Conservation (phyloP, 2,113 vertebrate genomes). For the Chloebia gouldiae region DNA sequence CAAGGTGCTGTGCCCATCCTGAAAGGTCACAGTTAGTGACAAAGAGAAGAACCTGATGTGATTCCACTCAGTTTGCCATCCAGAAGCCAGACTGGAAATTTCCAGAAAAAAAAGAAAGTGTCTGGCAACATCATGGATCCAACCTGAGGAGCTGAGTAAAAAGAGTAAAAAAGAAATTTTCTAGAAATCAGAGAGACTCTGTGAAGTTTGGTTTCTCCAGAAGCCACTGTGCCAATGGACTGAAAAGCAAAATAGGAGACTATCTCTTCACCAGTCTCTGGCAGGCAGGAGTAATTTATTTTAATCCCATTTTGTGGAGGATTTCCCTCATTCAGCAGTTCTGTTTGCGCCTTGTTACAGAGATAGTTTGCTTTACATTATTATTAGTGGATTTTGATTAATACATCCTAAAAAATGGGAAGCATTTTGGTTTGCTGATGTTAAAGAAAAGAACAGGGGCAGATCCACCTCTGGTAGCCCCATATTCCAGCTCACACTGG, state of each 20-base stretch:
- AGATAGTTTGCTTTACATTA: neutral
- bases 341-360: neutral
- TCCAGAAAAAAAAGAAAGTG: neutral
- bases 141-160: neutral
- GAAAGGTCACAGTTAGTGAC: neutral
- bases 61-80: neutral
- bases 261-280: neutral
- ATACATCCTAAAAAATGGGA: neutral
- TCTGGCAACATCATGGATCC: neutral
- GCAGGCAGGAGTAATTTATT: neutral
- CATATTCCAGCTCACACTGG: neutral
- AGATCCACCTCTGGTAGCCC: neutral
- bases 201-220: neutral
- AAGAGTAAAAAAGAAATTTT: neutral
- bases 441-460: neutral
- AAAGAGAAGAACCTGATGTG: neutral
- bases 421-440: neutral
- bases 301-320: neutral
- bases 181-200: neutral
- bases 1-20: neutral
- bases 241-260: neutral
- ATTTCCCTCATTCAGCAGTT: constrained; percentile 2
- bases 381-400: neutral
- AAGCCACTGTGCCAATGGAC: neutral
- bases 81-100: neutral